Percentiles rank a stretch among this genome's conserved stretches.
Evolutionary conservation across 2,113 vertebrate genomes (phyloP).

Genomic region (Irena cyanogastra): DNA sequence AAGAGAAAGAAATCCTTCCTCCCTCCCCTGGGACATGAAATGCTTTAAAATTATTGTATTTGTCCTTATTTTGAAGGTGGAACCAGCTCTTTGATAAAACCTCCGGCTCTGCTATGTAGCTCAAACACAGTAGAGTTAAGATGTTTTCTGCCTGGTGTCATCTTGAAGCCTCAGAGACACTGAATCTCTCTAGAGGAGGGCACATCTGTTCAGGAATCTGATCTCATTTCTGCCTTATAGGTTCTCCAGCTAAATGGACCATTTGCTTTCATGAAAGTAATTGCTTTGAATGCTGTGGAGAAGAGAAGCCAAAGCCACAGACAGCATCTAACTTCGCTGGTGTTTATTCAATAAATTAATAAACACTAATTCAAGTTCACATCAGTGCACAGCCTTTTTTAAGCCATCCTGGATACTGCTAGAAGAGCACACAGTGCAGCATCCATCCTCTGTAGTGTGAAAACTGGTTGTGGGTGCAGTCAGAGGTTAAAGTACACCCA

Average conservation of each 20-base stretch:
- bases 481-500: neutral
- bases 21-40: neutral
- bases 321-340: neutral
- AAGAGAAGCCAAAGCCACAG: neutral
- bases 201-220: slow-evolving; percentile 56
- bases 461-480: neutral
- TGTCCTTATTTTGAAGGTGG: neutral
- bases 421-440: neutral
- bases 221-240: slow-evolving; percentile 51
- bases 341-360: slow-evolving; percentile 36
- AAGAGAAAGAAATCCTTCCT: neutral
- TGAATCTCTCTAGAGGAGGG: slow-evolving; percentile 31
- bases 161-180: neutral
- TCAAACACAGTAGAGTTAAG: neutral
- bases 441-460: neutral
- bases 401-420: neutral
- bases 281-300: neutral
- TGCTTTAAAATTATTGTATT: neutral
- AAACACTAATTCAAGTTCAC: neutral
- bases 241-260: slow-evolving; percentile 33
- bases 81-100: neutral
- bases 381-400: neutral
- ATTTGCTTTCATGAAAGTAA: slow-evolving; percentile 30
- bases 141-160: slow-evolving; percentile 4
- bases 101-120: neutral